phyloP scores from a whole-genome alignment of 2,888 invertebrate species.

The Dasysyrphus tricinctus region DNA sequence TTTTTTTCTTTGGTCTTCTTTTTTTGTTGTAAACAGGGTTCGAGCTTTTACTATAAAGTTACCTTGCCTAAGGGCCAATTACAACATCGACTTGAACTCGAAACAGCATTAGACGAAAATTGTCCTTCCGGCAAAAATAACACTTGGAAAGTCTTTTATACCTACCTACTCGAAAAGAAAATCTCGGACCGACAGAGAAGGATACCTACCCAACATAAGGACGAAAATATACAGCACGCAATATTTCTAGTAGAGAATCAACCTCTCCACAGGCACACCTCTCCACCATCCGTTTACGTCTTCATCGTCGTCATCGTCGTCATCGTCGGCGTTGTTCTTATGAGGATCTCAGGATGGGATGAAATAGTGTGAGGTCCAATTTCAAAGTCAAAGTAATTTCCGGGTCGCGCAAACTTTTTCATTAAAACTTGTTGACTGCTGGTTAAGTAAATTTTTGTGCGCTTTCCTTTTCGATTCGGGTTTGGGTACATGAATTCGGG shows the following conservation, averaged over 20 bases:
- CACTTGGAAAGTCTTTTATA: conserved; percentile 44
- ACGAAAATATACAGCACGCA: conserved; percentile 51
- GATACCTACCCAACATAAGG: conserved; percentile 13
- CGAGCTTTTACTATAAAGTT: conserved; percentile 37
- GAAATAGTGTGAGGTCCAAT: conserved; percentile 67
- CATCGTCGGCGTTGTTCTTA: not conserved
- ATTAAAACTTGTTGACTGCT: conserved; percentile 76
- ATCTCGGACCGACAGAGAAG: conserved; percentile 8
- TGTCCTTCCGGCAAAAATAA: conserved; percentile 67
- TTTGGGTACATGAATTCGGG: not conserved
- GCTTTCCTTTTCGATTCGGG: conserved; percentile 25
- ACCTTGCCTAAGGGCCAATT: conserved; percentile 65
- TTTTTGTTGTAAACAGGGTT: conserved; percentile 32
- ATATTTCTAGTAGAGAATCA: conserved; percentile 19
- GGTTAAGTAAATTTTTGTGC: conserved; percentile 60
- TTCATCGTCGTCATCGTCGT: not conserved
- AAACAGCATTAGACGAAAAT: conserved; percentile 63
- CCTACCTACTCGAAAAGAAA: conserved; percentile 12
- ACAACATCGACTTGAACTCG: conserved; percentile 55
- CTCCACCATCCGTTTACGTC: not conserved
- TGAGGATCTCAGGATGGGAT: not conserved
- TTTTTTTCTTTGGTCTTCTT: not conserved
- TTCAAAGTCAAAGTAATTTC: conserved; percentile 75
- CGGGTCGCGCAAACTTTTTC: conserved; percentile 74
- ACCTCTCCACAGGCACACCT: not conserved